A percentile compares a stretch with the other conserved stretches of the same genome.
These are phyloP conservation scores for Sialis lutaria DNA, from an alignment of 2,888 invertebrate genomes.

Conservation along the genomic window DNA sequence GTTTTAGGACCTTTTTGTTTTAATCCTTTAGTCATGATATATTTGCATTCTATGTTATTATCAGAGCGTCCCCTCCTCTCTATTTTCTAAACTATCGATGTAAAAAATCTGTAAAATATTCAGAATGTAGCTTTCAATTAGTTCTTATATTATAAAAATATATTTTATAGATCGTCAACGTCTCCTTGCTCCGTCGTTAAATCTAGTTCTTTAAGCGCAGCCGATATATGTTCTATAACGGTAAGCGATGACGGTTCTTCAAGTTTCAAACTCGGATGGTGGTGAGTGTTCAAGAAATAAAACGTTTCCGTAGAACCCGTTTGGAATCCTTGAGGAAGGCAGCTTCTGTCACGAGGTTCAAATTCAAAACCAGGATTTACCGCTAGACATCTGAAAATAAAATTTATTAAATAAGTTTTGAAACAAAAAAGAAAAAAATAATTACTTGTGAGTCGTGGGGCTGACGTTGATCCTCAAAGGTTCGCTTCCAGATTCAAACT, in stretches of 20 bases:
- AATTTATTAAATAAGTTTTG: not conserved
- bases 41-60: too few species aligned
- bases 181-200: conserved; percentile 29
- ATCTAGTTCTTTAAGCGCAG: conserved; percentile 42
- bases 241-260: conserved; percentile 38
- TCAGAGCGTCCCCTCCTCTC: too few species aligned
- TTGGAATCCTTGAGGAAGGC: conserved; percentile 73
- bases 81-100: too few species aligned
- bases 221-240: conserved; percentile 49
- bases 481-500: conserved; percentile 88
- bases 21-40: too few species aligned
- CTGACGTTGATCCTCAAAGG: conserved; percentile 83
- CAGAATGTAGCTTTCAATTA: too few species aligned
- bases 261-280: conserved; percentile 31
- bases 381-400: conserved; percentile 48
- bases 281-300: conserved; percentile 68
- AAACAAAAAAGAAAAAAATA: conserved; percentile 12
- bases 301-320: conserved; percentile 63
- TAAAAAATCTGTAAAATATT: too few species aligned
- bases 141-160: too few species aligned
- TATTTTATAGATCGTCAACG: too few species aligned
- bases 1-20: too few species aligned
- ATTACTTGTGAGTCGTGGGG: conserved; percentile 83
- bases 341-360: conserved; percentile 55
- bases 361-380: conserved; percentile 61